Base-by-base conservation (phyloP, 2,797 vertebrate species). In the Sarcoramphus papa region DNA sequence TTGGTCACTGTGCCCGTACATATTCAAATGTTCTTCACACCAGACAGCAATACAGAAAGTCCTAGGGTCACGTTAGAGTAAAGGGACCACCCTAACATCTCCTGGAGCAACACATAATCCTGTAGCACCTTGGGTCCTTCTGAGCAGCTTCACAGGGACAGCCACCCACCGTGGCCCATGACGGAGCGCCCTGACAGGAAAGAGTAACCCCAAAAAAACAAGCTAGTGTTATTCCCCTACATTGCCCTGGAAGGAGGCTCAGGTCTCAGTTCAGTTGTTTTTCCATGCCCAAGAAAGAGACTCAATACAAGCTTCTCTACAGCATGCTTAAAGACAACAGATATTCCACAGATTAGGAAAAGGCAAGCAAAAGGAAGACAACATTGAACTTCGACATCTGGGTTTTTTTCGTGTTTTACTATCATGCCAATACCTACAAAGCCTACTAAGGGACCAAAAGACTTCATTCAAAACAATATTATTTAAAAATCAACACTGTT, bases 171-270 rank as follows among this genome's bases (percentile, higher is more conserved):
- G 0, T 3, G 28, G n/a, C 16, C 21, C 19, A 63, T 8, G 51
- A 37, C 4, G 19, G 31, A 88, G 14, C 5, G 7, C 45, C 25
- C 37, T 57, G 30, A 57, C 8, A 68, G 15, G 10, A 41, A 81
- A 63, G 6, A 88, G 10, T 1, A 50, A 41, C 3, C 3, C 2
- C 3, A 1, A 35, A 79, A 86, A 60, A 25, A 0, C 10, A 87
- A 62, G 14, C 9, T 20, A 21, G 5, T 14, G 10, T 53, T 62
- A 50, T 18, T n/a, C 17, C 19, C 33, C 45, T 70, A 21, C 16
- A 3, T 17, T 80, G 54, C 27, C 27, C 47, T 2, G 5, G 37
- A 41, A 65, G 37, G 59, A 84, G 31, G 14, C 8, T 56, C 50
- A 35, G 27, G 13, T 45, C 28, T 41, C n/a, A 20, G 14, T 16